Percentiles rank a stretch among this genome's conserved stretches.
Evolutionary conservation across 2,888 invertebrate genomes (phyloP).

Genomic region (Pheosia tremula): DNA sequence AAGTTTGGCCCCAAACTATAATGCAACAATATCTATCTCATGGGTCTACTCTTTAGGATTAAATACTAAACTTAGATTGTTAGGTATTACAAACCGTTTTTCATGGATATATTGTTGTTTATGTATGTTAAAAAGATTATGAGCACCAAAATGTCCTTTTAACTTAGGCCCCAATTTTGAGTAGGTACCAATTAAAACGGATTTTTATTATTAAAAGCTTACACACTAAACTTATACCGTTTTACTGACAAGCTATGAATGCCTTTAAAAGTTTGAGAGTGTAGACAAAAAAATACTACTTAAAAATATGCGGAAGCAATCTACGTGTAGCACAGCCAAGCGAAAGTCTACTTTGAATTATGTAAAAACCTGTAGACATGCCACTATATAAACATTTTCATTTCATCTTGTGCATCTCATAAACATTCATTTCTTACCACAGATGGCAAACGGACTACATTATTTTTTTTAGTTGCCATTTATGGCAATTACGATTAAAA

Average conservation of each 20-base stretch:
- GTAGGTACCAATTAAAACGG: too few species aligned
- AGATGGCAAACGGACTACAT: slow-evolving; percentile 79
- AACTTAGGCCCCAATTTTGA: too few species aligned
- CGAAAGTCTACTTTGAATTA: slow-evolving; percentile 54
- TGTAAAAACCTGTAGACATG: slow-evolving; percentile 81
- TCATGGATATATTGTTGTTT: too few species aligned
- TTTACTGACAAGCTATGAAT: background rate
- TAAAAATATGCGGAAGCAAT: slow-evolving; percentile 29
- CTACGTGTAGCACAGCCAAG: slow-evolving; percentile 49
- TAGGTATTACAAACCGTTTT: too few species aligned
- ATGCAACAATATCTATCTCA: too few species aligned
- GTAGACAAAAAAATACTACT: background rate
- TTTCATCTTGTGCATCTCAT: slow-evolving; percentile 59
- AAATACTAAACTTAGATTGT: too few species aligned
- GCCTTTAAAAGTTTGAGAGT: background rate
- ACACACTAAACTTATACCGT: background rate
- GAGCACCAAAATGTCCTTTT: too few species aligned
- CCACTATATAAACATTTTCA: slow-evolving; percentile 61
- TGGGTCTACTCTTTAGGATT: too few species aligned
- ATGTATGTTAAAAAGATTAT: too few species aligned
- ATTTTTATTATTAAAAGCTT: too few species aligned
- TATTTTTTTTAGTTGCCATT: slow-evolving; percentile 78
- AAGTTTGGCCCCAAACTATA: too few species aligned
- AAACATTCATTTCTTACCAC: slow-evolving; percentile 73
- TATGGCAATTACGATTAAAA: slow-evolving; percentile 39